These are phyloP conservation scores for Morone chrysops DNA, from an alignment of 2,113 vertebrate species.

Conservation along the genomic window DNA sequence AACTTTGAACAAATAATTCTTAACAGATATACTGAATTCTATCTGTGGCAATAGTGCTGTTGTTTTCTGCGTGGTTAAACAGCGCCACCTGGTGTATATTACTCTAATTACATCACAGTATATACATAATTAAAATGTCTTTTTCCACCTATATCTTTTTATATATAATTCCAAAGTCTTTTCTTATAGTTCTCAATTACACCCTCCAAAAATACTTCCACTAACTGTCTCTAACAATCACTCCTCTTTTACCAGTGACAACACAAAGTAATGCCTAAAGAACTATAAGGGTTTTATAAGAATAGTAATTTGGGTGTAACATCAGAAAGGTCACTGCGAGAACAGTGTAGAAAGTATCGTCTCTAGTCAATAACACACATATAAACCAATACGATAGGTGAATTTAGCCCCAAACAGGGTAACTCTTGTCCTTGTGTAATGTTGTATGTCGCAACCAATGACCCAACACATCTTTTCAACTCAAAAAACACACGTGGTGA, in stretches of 20 bases:
- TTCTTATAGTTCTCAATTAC: no score
- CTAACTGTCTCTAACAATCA: background rate
- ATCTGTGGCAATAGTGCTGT: background rate
- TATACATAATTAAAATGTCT: background rate
- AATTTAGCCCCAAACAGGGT: background rate
- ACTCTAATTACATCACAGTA: background rate
- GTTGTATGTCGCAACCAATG: background rate
- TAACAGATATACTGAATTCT: background rate
- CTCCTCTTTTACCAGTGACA: background rate
- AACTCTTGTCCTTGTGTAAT: background rate
- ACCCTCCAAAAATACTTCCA: no score
- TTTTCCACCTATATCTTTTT: background rate
- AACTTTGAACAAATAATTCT: background rate
- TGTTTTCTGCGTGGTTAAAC: background rate
- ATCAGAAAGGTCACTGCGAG: background rate
- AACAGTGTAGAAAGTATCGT: background rate
- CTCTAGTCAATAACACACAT: background rate
- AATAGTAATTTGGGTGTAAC: background rate
- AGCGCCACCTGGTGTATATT: conserved; percentile 34
- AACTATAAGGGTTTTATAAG: no score
- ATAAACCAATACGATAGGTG: background rate
- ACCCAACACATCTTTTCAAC: background rate
- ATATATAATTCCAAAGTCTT: background rate
- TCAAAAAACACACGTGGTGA: background rate
- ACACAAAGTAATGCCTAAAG: background rate